Base-by-base conservation (phyloP, 2,797 vertebrate species). In the Labroides dimidiatus region DNA sequence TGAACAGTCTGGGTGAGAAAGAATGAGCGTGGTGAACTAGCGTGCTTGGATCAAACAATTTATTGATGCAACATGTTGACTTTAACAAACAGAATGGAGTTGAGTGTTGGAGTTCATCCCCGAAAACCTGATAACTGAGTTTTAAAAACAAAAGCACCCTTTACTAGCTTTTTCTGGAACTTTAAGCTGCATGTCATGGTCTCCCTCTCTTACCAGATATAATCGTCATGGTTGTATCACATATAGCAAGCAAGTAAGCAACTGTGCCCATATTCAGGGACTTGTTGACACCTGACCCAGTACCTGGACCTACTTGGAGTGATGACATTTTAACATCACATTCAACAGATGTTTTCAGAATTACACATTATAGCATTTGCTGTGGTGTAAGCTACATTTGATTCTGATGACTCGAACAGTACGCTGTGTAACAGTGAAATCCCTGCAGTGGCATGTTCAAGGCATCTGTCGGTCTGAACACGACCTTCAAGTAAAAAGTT, bases 1-100 rank as follows among this genome's bases (percentile, higher is more conserved):
- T 33, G 30, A 8, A 5, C 5, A 33, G 30, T 33, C 8, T 33
- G 30, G 30, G 30, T 33, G 7, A 27, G 24, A 8, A 33, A 33
- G 8, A 33, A 33, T 6, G 30, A 33, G 8, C 1, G 30, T 33
- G 30, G 30, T 33, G 19, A 33, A 12, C n/a, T n/a, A 19, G 50
- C 42, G 24, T 68, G 54, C 36, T 13, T 12, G 7, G 0, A 45
- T 50, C 13, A 14, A 48, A 47, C 12, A 67, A 1, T 78, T 64
- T 72, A 78, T 69, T 75, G 36, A 67, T 19, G 16, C 11, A 51
- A 30, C 7, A 36, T 33, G 44, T 16, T 10, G 15, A 4, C 5
- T 63, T 63, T 14, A 3, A 53, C 17, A 61, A 30, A 49, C 21
- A 43, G 8, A 14, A 12, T 0, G 10, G 16, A 43, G 2, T 15